Evolutionary conservation across 2,113 vertebrate species (phyloP), one percentile per base, ranked within the genome.

Genomic region (Carassius gibelio): DNA sequence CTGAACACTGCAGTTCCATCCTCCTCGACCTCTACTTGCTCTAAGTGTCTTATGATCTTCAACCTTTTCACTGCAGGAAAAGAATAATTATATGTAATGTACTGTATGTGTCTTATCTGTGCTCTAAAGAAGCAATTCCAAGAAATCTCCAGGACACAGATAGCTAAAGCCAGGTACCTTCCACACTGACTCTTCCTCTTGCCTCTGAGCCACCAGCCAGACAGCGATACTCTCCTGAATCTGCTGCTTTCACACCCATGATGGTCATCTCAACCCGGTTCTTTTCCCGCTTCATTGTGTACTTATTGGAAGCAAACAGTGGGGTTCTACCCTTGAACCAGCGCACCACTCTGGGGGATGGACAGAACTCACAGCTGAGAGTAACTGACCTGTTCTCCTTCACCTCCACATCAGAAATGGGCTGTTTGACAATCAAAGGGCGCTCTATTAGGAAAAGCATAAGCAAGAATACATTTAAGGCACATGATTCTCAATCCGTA

Each of bases 351-450:
- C 97, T 95, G 5, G 98, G 98, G 26, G 97, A 94, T 0, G 97
- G 97, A 66, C 90, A 94, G 88, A 99, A 99, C 92, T 96, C 95
- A 13, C 97, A 99, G 77, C 95, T 97, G 75, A 99, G 91, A 21
- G 95, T 89, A 50, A 95, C 96, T 0, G 96, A 97, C 86, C 95
- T 94, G 42, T 91, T 94, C 88, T 99, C 98, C 21, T 95, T 95
- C 6, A 89, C 95, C 0, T 85, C 90, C 72, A 95, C 94, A 82
- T 99, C 95, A 23, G 97, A 96, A 90, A 99, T 86, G 3, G 94
- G 95, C 84, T 94, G 93, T 4, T 92, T 92, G 85, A 99, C 94
- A 86, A 95, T 91, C 30, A 97, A 90, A 0, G 96, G 95, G 38
- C 96, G 94, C 87, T 99, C 98, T 99, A 69, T 59, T 86, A 14